Conservation (phyloP, 2,797 vertebrate species). For the Sitta carolinensis region DNA sequence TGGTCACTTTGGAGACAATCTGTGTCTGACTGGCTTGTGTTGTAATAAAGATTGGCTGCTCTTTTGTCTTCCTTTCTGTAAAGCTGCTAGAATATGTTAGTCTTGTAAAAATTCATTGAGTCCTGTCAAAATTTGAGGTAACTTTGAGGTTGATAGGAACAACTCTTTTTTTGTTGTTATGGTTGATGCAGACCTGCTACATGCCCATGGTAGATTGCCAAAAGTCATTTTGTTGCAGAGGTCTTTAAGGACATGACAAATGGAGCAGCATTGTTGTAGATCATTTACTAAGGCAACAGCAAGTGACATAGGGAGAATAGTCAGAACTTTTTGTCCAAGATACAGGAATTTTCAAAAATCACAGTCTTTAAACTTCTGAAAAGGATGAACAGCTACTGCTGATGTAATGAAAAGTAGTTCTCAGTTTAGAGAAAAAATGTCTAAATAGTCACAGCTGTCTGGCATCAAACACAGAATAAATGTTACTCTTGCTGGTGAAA, state of each 20-base stretch:
- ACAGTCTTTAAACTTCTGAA: not conserved
- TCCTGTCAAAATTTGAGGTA: not conserved
- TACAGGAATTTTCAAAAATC: not conserved
- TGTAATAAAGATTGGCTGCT: not conserved
- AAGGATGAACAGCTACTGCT: not conserved
- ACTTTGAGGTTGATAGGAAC: not conserved
- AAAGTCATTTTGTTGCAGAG: not conserved
- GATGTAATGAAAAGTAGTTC: not conserved
- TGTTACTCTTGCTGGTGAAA: not conserved
- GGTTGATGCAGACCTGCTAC: not conserved
- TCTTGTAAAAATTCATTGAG: not conserved
- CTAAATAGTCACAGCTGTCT: not conserved
- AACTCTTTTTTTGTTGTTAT: not conserved
- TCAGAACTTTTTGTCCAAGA: not conserved
- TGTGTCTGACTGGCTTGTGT: not conserved
- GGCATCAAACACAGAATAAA: not conserved
- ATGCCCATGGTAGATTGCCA: not conserved
- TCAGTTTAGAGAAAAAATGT: not conserved
- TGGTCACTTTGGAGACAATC: not conserved
- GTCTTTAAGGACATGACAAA: not conserved
- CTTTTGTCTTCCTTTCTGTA: not conserved
- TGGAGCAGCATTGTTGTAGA: not conserved
- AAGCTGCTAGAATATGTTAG: not conserved
- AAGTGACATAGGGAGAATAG: rapidly evolving
- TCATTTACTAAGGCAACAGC: not conserved